Conservation (phyloP, 2,113 vertebrate genomes). For the Oxyruncus cristatus region DNA sequence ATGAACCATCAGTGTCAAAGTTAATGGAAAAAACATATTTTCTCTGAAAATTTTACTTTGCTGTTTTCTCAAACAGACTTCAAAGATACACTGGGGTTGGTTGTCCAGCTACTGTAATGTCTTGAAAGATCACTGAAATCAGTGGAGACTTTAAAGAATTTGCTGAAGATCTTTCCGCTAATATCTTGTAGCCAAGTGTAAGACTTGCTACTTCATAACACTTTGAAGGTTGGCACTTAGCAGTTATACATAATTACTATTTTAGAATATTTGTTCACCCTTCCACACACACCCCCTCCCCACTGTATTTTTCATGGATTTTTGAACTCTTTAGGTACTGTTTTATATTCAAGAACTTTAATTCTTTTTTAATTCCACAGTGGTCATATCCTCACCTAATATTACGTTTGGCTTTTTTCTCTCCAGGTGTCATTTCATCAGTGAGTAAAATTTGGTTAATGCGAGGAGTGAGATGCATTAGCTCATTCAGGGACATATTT, state of each 20-base stretch:
- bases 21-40: not conserved
- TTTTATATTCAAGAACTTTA: slow-evolving; percentile 19
- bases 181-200: not conserved
- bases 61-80: not conserved
- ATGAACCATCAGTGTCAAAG: not conserved
- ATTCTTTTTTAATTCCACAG: slow-evolving; percentile 57
- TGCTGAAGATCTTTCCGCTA: not conserved
- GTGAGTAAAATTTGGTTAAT: slow-evolving; percentile 33
- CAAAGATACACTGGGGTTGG: not conserved
- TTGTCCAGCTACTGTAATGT: not conserved
- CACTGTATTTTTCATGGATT: not conserved
- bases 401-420: slow-evolving; percentile 23
- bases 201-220: not conserved
- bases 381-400: slow-evolving; percentile 15
- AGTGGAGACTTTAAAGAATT: not conserved
- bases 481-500: not conserved
- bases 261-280: not conserved
- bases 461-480: slow-evolving; percentile 28
- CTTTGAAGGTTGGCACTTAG: not conserved
- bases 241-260: not conserved
- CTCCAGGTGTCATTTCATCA: slow-evolving; percentile 40
- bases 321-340: not conserved
- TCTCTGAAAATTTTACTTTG: not conserved
- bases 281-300: not conserved
- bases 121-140: not conserved